Base-by-base conservation (phyloP, 2,888 invertebrate genomes). In the Hyposoter dolosus region DNA sequence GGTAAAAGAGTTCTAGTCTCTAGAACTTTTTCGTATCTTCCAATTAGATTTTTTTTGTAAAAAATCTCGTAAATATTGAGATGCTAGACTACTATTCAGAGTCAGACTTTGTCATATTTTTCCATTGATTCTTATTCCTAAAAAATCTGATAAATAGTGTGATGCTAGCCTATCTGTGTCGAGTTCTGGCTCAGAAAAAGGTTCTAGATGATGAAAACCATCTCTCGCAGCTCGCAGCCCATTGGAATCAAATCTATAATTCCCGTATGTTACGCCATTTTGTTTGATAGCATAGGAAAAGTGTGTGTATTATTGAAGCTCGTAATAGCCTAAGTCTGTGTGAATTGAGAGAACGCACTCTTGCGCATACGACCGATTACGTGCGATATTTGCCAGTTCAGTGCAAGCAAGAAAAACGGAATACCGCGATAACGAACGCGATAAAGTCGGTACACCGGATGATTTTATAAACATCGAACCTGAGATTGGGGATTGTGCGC, bases 331-430 rank as follows among this genome's bases (percentile, higher is more conserved):
- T 47, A 32, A 35, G 23, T 40, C 47, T 43, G 74, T 78, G 76
- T 83, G 79, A 17, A 80, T 85, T 66, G 45, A 71, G 76, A 45
- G 71, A 83, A 56, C 72, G 23, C 66, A 79, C 72, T 35, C 43
- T 1, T 35, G 35, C 23, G 65, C 56, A 10, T 50, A 65, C 7
- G 45, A 56, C 32, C 83, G 82, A 79, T 82, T 82, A 76, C 77
- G 68, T 68, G 83, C 85, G 60, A 91, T 89, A 91, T 90, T 91
- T 90, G 81, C 88, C 63, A 86, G 72, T 71, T 74, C 79, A 66
- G 76, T 80, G 83, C 84, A 75, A 80, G 76, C 83, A 87, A 68
- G 81, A 83, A 84, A 87, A 28, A 12, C 23, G 56, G 28, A 71
- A 68, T 83, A 75, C 35, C 47, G 72, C 78, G 82, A 79, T 72